Percentiles rank a stretch among this genome's conserved stretches.
Conservation (phyloP, 2,113 vertebrate species). For the Ibidorhyncha struthersii region DNA sequence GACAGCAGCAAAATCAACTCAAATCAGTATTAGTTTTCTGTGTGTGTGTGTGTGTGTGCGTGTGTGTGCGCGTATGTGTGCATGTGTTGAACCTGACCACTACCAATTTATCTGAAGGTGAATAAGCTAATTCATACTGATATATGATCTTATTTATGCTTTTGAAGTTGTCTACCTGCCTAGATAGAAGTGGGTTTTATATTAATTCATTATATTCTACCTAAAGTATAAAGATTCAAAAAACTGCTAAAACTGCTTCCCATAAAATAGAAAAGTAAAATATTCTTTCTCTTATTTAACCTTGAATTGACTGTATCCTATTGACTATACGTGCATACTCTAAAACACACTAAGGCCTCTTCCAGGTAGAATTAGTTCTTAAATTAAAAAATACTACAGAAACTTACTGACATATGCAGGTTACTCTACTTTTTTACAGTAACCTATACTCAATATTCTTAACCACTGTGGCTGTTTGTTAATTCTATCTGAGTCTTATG, state of each 20-base stretch:
- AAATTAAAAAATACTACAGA: neutral
- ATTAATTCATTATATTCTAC: neutral
- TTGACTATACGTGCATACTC: neutral
- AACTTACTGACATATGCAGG: neutral
- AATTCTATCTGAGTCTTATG: neutral
- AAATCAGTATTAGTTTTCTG: neutral
- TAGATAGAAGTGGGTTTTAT: neutral
- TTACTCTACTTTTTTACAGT: neutral
- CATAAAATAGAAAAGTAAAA: neutral
- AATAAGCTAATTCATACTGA: neutral
- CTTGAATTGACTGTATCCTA: neutral
- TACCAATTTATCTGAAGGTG: neutral
- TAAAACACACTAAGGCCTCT: neutral
- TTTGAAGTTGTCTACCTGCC: neutral
- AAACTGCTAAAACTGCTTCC: neutral
- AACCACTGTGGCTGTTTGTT: neutral
- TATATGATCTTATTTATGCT: neutral
- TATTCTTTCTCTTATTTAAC: neutral
- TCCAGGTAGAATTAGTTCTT: neutral
- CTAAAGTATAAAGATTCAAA: neutral
- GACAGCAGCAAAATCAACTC: neutral
- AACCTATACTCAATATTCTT: neutral
- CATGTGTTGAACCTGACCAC: neutral
- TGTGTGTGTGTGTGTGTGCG: too few relatives aligned
- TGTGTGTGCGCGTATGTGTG: fast-evolving